phyloP scores from a whole-genome alignment of 2,888 invertebrate genomes.

The Caenorhabditis uteleia region DNA sequence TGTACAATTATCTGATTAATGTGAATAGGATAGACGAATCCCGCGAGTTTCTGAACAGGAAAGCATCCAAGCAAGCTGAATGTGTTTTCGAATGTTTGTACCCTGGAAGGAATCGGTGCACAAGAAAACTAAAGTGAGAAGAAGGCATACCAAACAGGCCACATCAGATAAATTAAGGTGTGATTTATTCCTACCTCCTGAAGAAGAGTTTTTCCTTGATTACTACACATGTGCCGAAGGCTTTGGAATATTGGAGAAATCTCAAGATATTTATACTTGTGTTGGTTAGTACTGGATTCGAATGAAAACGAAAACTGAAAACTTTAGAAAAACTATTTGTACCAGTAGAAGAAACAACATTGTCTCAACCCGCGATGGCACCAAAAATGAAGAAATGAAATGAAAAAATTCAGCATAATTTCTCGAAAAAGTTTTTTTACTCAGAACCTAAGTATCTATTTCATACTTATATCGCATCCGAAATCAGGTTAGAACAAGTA shows the following conservation, averaged over 20 bases:
- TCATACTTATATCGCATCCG: no score
- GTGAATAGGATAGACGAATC: slow-evolving; percentile 4
- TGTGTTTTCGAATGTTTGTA: slow-evolving; percentile 33
- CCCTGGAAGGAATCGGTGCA: slow-evolving; percentile 31
- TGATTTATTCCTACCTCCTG: slow-evolving; percentile 29
- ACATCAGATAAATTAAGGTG: slow-evolving; percentile 5
- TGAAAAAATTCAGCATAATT: no score
- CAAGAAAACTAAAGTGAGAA: slow-evolving; percentile 7
- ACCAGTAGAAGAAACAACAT: no score
- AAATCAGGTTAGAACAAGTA: no score
- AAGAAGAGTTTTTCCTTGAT: slow-evolving; percentile 16
- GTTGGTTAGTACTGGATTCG: slow-evolving; percentile 34
- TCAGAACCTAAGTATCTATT: no score
- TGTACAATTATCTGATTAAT: not conserved
- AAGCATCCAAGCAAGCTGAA: slow-evolving; percentile 22
- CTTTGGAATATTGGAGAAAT: slow-evolving; percentile 8
- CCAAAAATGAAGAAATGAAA: no score
- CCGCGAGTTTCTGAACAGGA: slow-evolving; percentile 17
- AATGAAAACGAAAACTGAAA: no score
- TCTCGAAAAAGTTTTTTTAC: no score
- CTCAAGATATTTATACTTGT: slow-evolving; percentile 23
- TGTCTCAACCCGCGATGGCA: no score
- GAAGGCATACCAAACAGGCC: not conserved
- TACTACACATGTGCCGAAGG: slow-evolving; percentile 17
- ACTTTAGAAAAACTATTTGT: no score